These are phyloP conservation scores for Limonius californicus DNA, from an alignment of 1,140 invertebrate genomes.

Conservation along the genomic window DNA sequence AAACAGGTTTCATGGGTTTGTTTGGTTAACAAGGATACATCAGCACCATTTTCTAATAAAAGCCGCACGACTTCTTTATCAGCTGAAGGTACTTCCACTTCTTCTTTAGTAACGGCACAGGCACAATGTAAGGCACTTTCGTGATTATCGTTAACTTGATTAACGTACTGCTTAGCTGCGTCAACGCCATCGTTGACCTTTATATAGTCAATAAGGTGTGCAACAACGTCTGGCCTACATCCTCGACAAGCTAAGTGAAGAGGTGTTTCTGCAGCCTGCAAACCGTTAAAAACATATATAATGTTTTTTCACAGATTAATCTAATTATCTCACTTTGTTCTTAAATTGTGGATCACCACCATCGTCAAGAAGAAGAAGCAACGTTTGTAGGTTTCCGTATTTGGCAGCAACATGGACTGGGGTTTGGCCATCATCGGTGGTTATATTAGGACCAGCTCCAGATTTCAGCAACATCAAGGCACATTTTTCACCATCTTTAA, in stretches of 20 bases:
- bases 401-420: slow-evolving; percentile 89
- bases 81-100: slow-evolving; percentile 70
- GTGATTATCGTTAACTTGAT: slow-evolving; percentile 82
- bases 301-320: not conserved
- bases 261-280: slow-evolving; percentile 90
- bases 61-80: slow-evolving; percentile 87
- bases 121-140: slow-evolving; percentile 91
- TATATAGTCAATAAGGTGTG: slow-evolving; percentile 80
- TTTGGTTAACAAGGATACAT: slow-evolving; percentile 80
- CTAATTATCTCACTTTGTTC: slow-evolving; percentile 76
- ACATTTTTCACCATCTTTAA: slow-evolving; percentile 91
- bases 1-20: slow-evolving; percentile 89
- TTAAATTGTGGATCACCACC: slow-evolving; percentile 85
- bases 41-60: slow-evolving; percentile 84
- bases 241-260: slow-evolving; percentile 85
- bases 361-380: slow-evolving; percentile 83
- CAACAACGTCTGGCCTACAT: slow-evolving; percentile 81
- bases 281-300: no score
- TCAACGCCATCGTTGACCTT: slow-evolving; percentile 69
- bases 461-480: slow-evolving; percentile 96
- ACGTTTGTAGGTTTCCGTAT: slow-evolving; percentile 80
- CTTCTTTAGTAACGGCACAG: slow-evolving; percentile 72
- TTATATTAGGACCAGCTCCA: slow-evolving; percentile 91
- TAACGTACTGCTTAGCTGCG: slow-evolving; percentile 70
- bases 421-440: slow-evolving; percentile 89